A percentile compares a stretch with the other conserved stretches of the same genome.
Evolutionary conservation across 2,113 vertebrate species (phyloP).

Genomic region (Tinamus guttatus): DNA sequence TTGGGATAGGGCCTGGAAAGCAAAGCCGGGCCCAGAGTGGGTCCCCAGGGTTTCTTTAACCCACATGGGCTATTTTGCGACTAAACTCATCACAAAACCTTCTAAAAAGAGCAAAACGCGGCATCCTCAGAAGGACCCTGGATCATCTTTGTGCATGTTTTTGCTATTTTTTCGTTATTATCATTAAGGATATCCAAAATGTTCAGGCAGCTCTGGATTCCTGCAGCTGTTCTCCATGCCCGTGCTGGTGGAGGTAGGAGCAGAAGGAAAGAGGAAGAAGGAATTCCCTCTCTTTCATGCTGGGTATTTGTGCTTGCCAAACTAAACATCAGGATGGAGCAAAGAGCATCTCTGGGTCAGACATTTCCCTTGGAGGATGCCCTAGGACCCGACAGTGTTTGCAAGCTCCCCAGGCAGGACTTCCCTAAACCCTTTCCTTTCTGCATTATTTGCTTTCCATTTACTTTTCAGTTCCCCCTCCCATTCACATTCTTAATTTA

Average conservation of each 20-base stretch:
- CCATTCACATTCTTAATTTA: conserved; percentile 67
- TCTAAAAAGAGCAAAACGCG: not conserved
- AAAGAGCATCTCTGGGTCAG: not conserved
- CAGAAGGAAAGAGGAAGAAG: not conserved
- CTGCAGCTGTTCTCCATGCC: not conserved
- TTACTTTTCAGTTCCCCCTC: conserved; percentile 64
- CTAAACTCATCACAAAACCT: not conserved
- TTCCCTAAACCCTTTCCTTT: not conserved
- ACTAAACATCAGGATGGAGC: not conserved
- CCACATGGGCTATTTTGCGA: conserved; percentile 17
- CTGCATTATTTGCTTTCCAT: conserved; percentile 36
- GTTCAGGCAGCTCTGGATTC: conserved; percentile 25
- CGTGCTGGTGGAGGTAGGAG: conserved; percentile 21
- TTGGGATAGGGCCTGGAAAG: conserved; percentile 58
- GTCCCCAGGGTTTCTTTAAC: no score
- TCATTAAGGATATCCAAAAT: not conserved
- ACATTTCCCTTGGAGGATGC: not conserved
- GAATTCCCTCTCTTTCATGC: no score
- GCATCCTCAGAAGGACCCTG: not conserved
- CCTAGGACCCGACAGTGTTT: not conserved
- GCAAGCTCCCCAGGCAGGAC: not conserved
- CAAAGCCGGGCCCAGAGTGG: not conserved
- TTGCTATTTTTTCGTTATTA: conserved; percentile 21
- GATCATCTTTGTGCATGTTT: not conserved
- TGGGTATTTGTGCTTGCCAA: not conserved